Base-by-base conservation (phyloP, 92 coral and sea anemone genomes). In the Zoanthus gigantus region DNA sequence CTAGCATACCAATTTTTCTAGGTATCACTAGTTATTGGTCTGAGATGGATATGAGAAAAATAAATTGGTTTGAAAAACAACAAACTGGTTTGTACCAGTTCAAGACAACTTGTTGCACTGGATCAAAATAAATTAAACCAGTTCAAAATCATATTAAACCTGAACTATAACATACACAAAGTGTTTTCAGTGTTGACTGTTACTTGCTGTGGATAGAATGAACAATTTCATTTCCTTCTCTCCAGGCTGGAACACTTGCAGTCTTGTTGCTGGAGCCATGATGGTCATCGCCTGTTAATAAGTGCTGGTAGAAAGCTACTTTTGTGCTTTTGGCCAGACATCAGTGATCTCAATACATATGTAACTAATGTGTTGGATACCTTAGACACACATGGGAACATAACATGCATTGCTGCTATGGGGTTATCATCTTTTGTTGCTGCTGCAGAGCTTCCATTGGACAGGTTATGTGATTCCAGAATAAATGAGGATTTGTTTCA, bases 231-330 rank as follows among this genome's bases (percentile, higher is more conserved):
- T 11, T 57, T 57, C 12, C 12, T 9, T 31, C 52, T 77, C 16
- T 12, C 45, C 47, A 81, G 85, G 16, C 13, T 80, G 13, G 73
- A 15, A 63, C 57, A 66, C 30, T 48, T 81, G 48, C 61, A 47
- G 29, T n/a, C 60, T 13, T 81, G 85, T 66, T 67, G 61, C 30
- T 81, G 76, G 85, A 81, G 85, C 58, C 11, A 6, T 47, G 30
- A 47, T 66, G 85, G 85, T 7, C 85, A 2, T n/a, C 72, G 10
- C 28, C 85, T 81, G 46, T 73, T 81, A 17, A 46, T 81, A 23
- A 58, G 85, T 67, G 85, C 63, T 9, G 74, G 76, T 13, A 81
- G 23, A 46, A 81, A 81, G 75, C 29, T 81, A 44, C 29, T 81
- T 66, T 60, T 67, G 11, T 81, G 75, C 50, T 65, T 74, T 2